Base-by-base conservation (phyloP, 1,140 invertebrate species). In the Muscidifurax raptorellus region DNA sequence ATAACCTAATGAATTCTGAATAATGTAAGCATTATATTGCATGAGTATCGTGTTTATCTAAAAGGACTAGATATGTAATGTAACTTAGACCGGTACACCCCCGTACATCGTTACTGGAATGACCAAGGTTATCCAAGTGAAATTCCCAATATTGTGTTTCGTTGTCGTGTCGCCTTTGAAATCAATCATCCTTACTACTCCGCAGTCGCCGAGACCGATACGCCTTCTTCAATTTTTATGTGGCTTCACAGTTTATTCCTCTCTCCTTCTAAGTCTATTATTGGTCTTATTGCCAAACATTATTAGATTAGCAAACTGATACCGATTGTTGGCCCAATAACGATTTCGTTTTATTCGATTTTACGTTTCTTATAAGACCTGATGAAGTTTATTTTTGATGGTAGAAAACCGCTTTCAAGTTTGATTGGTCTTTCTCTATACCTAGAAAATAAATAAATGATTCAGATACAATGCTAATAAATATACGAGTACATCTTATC, bases 391-490 rank as follows among this genome's bases (percentile, higher is more conserved):
- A 90, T 89, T 84, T 92, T 93, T 28, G 92, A 93, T 22, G 92
- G 92, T 15, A 93, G 88, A 85, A 93, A 93, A 15, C 92, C 92
- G 22, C 91, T 86, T 86, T 93, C 91, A 77, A 93, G 82, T 86
- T 91, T 90, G 69, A 93, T 91, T 52, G 92, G 92, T 78, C 91
- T 90, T 83, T 93, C 92, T 82, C 87, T 88, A 80, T 93, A 93
- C 83, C 92, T 93, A n/a, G 7, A 83, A 27, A 30, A 87, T 87
- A 88, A 69, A 82, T 74, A 36, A 83, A 76, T 22, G 81, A 77
- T 87, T 84, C 69, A 82, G 72, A 52, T 30, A 77, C 71, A 52
- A 6, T 12, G n/a, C 5, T 15, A 59, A 59, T 36, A 22, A 18
- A 40, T 67, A n/a, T n/a, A n/a, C n/a, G n/a, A n/a, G 44, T 47